Conservation (phyloP, 2,797 vertebrate genomes). For the Crocodylus rhombifer region DNA sequence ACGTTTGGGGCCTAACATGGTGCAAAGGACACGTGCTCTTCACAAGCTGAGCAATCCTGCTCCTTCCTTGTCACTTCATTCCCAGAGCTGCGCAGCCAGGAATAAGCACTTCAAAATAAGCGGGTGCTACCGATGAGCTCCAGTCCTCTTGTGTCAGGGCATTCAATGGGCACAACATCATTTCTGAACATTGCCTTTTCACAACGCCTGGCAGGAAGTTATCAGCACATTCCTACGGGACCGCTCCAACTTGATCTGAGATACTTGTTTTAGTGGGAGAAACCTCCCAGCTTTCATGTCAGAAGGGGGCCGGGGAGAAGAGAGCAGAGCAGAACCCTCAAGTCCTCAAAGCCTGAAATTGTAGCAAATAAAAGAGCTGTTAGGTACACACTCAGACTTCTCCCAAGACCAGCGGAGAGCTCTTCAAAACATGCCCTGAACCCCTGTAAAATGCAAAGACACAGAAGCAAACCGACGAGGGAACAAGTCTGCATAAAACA, state of each 20-base stretch:
- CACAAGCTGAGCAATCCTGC: neutral
- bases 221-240: neutral
- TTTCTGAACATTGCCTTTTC: neutral
- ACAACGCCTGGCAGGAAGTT: neutral
- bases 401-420: neutral
- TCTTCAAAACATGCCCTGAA: neutral
- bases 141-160: neutral
- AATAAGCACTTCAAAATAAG: neutral
- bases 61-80: neutral
- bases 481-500: neutral
- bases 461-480: neutral
- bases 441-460: fast-evolving
- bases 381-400: neutral
- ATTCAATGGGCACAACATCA: neutral
- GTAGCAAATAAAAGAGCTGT: neutral
- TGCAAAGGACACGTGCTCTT: neutral
- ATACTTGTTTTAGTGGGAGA: neutral
- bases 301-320: neutral
- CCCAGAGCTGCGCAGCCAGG: neutral
- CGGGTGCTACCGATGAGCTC: neutral
- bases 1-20: neutral
- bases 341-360: neutral
- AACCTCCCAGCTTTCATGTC: neutral
- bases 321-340: neutral
- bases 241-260: neutral